Percentiles rank a stretch among this genome's conserved stretches.
These are phyloP conservation scores for Plectus sambesii DNA, from an alignment of 1,140 invertebrate species.

Conservation along the genomic window DNA sequence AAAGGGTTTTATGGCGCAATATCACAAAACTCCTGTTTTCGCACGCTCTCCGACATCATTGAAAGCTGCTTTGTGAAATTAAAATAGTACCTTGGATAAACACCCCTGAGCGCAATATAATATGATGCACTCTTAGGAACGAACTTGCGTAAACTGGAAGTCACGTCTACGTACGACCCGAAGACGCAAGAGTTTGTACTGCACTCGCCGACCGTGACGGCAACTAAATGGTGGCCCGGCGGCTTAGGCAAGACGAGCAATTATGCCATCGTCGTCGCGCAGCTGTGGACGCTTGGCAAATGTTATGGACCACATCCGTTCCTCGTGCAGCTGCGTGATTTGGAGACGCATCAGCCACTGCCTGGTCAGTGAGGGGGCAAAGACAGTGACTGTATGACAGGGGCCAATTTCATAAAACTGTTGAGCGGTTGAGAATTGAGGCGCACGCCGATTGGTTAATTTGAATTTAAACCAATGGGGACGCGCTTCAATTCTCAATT, in stretches of 20 bases:
- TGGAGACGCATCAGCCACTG: slow-evolving; percentile 69
- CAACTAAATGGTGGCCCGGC: slow-evolving; percentile 83
- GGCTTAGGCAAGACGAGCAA: slow-evolving; percentile 79
- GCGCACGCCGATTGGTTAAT: no score
- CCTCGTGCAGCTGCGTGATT: slow-evolving; percentile 71
- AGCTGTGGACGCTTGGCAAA: slow-evolving; percentile 67
- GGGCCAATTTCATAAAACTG: no score
- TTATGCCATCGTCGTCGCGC: slow-evolving; percentile 68
- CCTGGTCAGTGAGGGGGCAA: slow-evolving; percentile 57
- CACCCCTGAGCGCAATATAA: not conserved
- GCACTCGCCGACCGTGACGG: slow-evolving; percentile 67
- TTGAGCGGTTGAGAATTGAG: no score
- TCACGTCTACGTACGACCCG: slow-evolving; percentile 71
- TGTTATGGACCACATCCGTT: slow-evolving; percentile 77
- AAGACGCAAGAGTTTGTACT: slow-evolving; percentile 69
- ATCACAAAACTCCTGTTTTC: no score
- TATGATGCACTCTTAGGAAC: slow-evolving; percentile 12
- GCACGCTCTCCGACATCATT: no score
- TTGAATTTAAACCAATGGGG: no score
- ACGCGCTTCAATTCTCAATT: no score
- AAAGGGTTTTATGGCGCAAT: no score
- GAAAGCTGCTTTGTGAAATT: no score
- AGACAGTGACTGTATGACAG: no score
- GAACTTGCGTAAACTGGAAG: slow-evolving; percentile 65
- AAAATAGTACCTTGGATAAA: slow-evolving; percentile 65